Base-by-base conservation (phyloP, 1,140 invertebrate genomes). In the Bombus huntii region DNA sequence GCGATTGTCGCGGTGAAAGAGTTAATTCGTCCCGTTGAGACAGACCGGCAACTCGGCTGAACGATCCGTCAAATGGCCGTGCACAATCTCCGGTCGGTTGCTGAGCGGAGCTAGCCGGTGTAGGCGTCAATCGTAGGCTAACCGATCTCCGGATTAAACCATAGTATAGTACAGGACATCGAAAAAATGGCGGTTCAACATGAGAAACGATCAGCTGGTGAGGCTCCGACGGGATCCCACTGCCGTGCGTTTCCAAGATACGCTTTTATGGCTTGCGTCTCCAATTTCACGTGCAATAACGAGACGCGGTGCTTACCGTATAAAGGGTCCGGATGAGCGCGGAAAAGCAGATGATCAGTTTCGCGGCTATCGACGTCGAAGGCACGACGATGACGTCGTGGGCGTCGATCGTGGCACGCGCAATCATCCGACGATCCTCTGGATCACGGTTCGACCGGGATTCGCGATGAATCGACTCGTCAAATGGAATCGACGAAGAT, bases 51-150 rank as follows among this genome's bases (percentile, higher is more conserved):
- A 81, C 74, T n/a, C 39, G 31, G 70, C 37, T 65, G 85, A 68
- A 44, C 80, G 73, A 81, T 84, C 65, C 77, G 44, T 88, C 75
- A 79, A 86, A 87, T 78, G 74, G 72, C 87, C 42, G 66, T 66
- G 77, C 83, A 73, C 77, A 81, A 80, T 39, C 59, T 37, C 53
- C 31, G 15, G 44, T 47, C 59, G 73, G 77, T 89, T 70, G 68
- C 68, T 37, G 68, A 37, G 8, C 78, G 57, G 47, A 88, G 77
- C 70, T 37, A 79, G 62, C 12, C 84, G 44, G 76, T 71, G 88
- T 89, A 82, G 88, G 88, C 88, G 88, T 86, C 72, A 57, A 89
- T 89, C 87, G 87, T 82, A 83, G 83, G 66, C 77, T 34, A 85
- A 53, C 71, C 81, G 79, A 89, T 87, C 74, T 57, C 13, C 10